Base-by-base conservation (phyloP, 2,113 vertebrate species). In the Phaethon lepturus region DNA sequence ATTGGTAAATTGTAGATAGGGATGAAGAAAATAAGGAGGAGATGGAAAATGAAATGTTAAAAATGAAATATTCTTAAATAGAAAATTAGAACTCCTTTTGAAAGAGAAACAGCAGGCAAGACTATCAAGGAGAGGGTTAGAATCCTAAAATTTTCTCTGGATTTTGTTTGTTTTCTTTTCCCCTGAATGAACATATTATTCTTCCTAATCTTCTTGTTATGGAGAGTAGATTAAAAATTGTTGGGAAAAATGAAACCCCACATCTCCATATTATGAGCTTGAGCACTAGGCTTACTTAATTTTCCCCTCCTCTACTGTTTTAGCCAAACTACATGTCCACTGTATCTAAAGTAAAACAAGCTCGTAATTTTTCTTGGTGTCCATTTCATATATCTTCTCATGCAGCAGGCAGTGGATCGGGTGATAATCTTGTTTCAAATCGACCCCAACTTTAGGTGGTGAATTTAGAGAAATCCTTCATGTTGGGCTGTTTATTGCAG, bases 341-440 rank as follows among this genome's bases (percentile, higher is more conserved):
- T 45, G 5, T 66, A 33, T 11, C 35, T 62, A 20, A 58, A 69
- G 14, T 33, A 62, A 84, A 91, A 45, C 4, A 44, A 55, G 2
- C 12, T 22, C 31, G 2, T 24, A 5, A 45, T 72, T 81, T 73
- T 71, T 11, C 9, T 44, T 53, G 31, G 4, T 4, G 15, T 58
- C 4, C 2, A 18, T 77, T 73, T 89, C 28, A 33, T 10, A 17
- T 7, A n/a, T 13, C 2, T 1, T 35, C 11, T 60, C 29, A 17
- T 11, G 29, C 13, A 73, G 5, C 0, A 0, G 22, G 7, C 7
- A 44, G 23, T 44, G 25, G 23, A 25, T 42, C 3, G 1, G 5
- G 6, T 62, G n/a, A 59, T 5, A 49, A 64, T 33, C 23, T 47
- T 44, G 3, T 74, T 74, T 79, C 26, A 25, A 58, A 59, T 5